phyloP scores from a whole-genome alignment of 1,140 invertebrate species.

The Caenorhabditis brenneri region DNA sequence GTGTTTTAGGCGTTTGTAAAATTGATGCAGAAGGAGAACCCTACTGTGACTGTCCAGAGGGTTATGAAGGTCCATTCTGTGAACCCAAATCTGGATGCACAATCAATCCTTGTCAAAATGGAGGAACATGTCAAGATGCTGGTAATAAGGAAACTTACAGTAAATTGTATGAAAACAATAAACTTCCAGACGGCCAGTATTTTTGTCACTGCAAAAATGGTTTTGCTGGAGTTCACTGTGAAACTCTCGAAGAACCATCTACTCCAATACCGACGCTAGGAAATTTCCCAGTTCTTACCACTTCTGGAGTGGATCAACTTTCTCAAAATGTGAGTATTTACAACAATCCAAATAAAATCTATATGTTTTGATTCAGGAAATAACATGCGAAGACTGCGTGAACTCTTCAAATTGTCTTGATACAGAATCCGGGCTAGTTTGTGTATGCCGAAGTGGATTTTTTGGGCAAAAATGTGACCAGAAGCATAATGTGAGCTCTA shows the following conservation, averaged over 20 bases:
- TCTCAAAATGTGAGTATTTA: background rate
- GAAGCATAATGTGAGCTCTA: conserved; percentile 15
- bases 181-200: conserved; percentile 44
- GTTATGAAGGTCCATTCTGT: conserved; percentile 12
- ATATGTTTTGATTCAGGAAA: background rate
- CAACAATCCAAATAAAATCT: background rate
- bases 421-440: conserved; percentile 21
- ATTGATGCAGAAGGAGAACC: background rate
- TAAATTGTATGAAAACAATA: too few relatives aligned
- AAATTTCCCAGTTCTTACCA: conserved; percentile 16
- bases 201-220: conserved; percentile 44
- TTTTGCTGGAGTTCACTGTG: conserved; percentile 48
- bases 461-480: conserved; percentile 48
- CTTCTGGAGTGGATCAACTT: conserved; percentile 8
- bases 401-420: conserved; percentile 40
- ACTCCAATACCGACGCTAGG: conserved; percentile 2
- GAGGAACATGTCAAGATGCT: conserved; percentile 41
- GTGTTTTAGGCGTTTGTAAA: background rate
- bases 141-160: conserved; percentile 10
- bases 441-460: conserved; percentile 28
- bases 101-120: conserved; percentile 53
- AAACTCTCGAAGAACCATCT: conserved; percentile 23
- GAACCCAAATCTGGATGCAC: conserved; percentile 36
- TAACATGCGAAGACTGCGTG: conserved; percentile 40
- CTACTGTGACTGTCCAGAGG: conserved; percentile 2